Conservation (phyloP, 2,888 invertebrate genomes). For the Patella caerulea region DNA sequence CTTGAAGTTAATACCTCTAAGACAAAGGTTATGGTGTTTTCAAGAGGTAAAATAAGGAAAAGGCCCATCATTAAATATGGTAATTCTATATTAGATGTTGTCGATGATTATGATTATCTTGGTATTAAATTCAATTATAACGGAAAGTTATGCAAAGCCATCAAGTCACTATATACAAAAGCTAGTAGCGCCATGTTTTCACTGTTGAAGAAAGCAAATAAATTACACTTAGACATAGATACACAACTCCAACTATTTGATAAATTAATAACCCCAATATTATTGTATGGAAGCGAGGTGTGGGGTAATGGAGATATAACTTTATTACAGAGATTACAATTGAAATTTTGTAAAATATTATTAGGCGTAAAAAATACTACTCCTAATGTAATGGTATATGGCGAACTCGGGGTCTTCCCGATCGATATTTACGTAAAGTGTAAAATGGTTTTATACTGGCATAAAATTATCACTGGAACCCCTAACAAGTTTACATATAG, state of each 20-base stretch:
- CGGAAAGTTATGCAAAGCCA: conserved; percentile 15
- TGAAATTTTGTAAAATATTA: too few species aligned
- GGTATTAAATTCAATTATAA: conserved; percentile 15
- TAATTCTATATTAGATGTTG: background rate
- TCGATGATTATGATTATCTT: conserved; percentile 3
- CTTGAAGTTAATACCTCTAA: conserved; percentile 27
- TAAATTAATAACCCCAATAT: background rate
- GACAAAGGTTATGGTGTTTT: conserved; percentile 30
- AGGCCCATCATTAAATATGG: conserved; percentile 12
- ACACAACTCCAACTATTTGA: conserved; percentile 19
- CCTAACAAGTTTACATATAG: too few species aligned
- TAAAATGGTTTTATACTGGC: background rate
- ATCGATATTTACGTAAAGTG: background rate
- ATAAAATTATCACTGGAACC: background rate
- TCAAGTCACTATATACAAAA: conserved; percentile 4
- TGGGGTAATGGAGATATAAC: conserved; percentile 17
- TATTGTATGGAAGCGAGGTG: conserved; percentile 19
- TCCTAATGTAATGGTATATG: background rate
- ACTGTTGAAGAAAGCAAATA: conserved; percentile 4
- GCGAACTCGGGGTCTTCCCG: background rate
- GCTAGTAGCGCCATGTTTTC: conserved; percentile 20
- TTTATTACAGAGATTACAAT: conserved; percentile 13
- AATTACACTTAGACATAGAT: conserved; percentile 15
- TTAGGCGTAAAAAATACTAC: too few species aligned
- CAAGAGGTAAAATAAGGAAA: conserved; percentile 17